phyloP scores from a whole-genome alignment of 2,113 vertebrate genomes.

The Cairina moschata region DNA sequence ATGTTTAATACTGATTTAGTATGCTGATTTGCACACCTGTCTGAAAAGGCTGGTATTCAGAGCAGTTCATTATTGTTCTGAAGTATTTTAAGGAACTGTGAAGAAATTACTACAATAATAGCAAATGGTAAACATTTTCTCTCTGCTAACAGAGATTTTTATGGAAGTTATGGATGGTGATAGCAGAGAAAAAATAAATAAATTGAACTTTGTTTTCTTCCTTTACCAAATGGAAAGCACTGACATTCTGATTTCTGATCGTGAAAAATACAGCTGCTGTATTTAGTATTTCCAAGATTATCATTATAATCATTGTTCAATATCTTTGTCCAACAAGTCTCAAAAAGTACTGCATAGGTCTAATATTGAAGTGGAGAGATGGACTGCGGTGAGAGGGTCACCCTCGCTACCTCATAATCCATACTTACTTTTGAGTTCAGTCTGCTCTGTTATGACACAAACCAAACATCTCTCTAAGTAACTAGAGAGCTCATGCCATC shows the following conservation, averaged over 20 bases:
- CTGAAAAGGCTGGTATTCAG: background rate
- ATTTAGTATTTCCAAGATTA: background rate
- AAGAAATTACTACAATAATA: background rate
- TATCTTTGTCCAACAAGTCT: background rate
- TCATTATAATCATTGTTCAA: rapidly evolving
- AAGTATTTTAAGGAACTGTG: background rate
- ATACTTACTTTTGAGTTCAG: background rate
- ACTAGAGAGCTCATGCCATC: background rate
- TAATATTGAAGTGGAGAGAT: rapidly evolving
- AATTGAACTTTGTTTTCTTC: background rate
- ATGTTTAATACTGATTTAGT: background rate
- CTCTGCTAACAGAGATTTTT: background rate
- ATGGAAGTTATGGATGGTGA: background rate
- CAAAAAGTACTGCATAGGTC: background rate
- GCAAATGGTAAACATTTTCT: background rate
- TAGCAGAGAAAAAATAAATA: background rate
- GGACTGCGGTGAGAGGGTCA: background rate
- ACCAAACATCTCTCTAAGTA: rapidly evolving
- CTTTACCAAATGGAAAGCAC: background rate
- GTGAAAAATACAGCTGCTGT: background rate
- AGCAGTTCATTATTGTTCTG: background rate
- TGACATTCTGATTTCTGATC: background rate
- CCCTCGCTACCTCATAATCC: background rate
- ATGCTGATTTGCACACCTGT: background rate
- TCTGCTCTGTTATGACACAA: background rate